phyloP scores from a whole-genome alignment of 2,113 vertebrate species.

The Labeo rohita region DNA sequence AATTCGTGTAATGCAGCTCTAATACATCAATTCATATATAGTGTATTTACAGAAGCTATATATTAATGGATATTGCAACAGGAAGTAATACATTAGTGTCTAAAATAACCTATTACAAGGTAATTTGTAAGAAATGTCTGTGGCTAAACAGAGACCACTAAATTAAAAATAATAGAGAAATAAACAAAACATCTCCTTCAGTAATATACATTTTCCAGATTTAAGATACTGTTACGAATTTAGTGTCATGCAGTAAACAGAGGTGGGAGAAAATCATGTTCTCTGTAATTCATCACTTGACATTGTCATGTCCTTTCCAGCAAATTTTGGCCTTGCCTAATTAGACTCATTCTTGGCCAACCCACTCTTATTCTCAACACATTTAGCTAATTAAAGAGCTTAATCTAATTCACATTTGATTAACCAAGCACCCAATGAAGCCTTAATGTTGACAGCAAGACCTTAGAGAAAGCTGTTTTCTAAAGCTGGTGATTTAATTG shows the following conservation, averaged over 20 bases:
- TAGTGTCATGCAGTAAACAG: conserved; percentile 3
- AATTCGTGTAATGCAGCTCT: not conserved
- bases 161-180: not conserved
- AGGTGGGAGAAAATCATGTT: conserved; percentile 25
- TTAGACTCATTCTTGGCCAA: conserved; percentile 34
- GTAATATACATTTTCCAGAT: not conserved
- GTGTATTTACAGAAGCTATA: not conserved
- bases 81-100: not conserved
- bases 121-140: not conserved
- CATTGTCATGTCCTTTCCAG: conserved; percentile 35
- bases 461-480: conserved; percentile 17
- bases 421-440: conserved; percentile 29
- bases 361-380: conserved; percentile 41
- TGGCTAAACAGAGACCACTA: not conserved
- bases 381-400: conserved; percentile 47
- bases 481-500: conserved; percentile 27
- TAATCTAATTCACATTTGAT: conserved; percentile 48
- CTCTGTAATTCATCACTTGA: conserved; percentile 22
- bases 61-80: not conserved
- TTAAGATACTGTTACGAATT: not conserved
- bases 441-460: not conserved
- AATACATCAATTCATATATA: not conserved
- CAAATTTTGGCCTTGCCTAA: conserved; percentile 27
- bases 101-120: not conserved
- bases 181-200: not conserved